phyloP scores from a whole-genome alignment of 2,797 vertebrate species.

The Danio kyathit region DNA sequence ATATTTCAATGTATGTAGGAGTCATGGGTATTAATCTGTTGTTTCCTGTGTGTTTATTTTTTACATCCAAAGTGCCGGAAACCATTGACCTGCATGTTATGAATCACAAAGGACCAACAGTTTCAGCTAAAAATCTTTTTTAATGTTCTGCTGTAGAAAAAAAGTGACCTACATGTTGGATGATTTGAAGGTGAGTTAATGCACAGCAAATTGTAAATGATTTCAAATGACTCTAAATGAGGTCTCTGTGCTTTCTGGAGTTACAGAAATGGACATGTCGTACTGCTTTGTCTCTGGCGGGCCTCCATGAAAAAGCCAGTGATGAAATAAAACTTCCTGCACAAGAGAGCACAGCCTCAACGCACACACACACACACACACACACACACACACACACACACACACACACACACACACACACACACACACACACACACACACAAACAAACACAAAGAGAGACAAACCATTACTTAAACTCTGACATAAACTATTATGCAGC shows the following conservation, averaged over 20 bases:
- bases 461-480: conserved; percentile 27
- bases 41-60: no score
- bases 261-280: conserved; percentile 38
- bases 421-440: conserved; percentile 2
- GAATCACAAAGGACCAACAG: no score
- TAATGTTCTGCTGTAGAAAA: no score
- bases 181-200: no score
- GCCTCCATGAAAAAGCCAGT: conserved; percentile 44
- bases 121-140: no score
- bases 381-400: not conserved
- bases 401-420: conserved; percentile 1
- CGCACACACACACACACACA: conserved; percentile 6
- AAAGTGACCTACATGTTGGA: no score
- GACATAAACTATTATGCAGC: conserved; percentile 12
- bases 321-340: conserved; percentile 57
- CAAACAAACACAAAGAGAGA: not conserved
- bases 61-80: no score
- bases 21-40: no score
- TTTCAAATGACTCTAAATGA: conserved; percentile 42
- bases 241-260: conserved; percentile 37
- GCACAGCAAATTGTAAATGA: no score
- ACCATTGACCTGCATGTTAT: no score
- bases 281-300: conserved; percentile 39
- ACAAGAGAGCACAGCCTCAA: conserved; percentile 10
- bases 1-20: no score